A percentile compares a stretch with the other conserved stretches of the same genome.
phyloP scores from a whole-genome alignment of 2,888 invertebrate species.

The Habrosyne pyritoides region DNA sequence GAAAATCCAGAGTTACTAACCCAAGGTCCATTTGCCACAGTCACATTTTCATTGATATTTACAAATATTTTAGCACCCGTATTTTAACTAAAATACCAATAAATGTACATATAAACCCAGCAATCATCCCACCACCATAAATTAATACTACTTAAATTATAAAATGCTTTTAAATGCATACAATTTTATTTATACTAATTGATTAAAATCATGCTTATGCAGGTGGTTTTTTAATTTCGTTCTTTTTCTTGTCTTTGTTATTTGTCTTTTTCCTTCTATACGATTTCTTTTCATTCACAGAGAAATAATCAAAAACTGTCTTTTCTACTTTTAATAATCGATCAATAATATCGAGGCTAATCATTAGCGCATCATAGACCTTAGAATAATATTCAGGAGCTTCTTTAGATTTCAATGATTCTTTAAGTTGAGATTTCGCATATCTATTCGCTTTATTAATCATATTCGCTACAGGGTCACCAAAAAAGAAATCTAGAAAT shows the following conservation, averaged over 20 bases:
- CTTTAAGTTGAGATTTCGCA: conserved; percentile 50
- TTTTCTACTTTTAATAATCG: conserved; percentile 56
- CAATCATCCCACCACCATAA: conserved; percentile 33
- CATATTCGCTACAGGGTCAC: conserved; percentile 42
- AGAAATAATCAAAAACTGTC: conserved; percentile 45
- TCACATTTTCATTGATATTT: conserved; percentile 68
- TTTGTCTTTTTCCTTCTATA: conserved; percentile 26
- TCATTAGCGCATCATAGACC: conserved; percentile 60
- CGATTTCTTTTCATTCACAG: conserved; percentile 17
- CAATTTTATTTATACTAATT: conserved; percentile 7
- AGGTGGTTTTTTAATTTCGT: conserved; percentile 17
- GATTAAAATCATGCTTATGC: neutral
- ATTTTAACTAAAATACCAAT: conserved; percentile 22
- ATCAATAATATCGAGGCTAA: conserved; percentile 63
- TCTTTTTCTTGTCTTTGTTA: conserved; percentile 29
- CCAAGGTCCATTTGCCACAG: conserved; percentile 11
- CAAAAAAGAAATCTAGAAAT: conserved; percentile 47
- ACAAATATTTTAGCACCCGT: conserved; percentile 40
- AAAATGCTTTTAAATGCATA: conserved; percentile 52
- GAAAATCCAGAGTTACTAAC: conserved; percentile 12
- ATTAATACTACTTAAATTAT: conserved; percentile 14
- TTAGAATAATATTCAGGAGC: conserved; percentile 61
- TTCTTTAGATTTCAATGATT: conserved; percentile 47
- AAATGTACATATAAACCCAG: conserved; percentile 25
- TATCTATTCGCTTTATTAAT: conserved; percentile 47